Percentiles rank a stretch among this genome's conserved stretches.
Evolutionary conservation across 2,797 vertebrate species (phyloP).

Genomic region (Fundulus diaphanus): DNA sequence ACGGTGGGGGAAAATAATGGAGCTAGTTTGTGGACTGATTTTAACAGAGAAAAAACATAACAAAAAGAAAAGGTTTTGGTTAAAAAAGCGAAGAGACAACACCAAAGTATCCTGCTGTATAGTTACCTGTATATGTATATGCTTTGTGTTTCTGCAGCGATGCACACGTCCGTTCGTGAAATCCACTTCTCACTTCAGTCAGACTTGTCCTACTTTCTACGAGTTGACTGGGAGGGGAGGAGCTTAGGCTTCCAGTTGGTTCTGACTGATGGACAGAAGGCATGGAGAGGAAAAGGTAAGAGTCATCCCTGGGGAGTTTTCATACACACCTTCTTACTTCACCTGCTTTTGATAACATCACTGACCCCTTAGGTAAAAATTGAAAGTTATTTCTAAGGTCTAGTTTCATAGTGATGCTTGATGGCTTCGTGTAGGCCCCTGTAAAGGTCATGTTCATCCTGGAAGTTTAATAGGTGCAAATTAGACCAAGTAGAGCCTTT

Average conservation of each 20-base stretch:
- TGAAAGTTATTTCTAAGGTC: not conserved
- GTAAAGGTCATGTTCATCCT: not conserved
- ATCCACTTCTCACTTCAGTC: slow-evolving; percentile 82
- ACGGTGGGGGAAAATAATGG: too few relatives aligned
- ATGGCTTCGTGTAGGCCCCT: not conserved
- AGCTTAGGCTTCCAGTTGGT: slow-evolving; percentile 87
- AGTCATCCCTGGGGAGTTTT: not conserved
- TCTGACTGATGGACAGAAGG: slow-evolving; percentile 86
- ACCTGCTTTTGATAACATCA: not conserved
- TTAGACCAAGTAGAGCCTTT: not conserved
- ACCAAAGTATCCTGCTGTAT: not conserved
- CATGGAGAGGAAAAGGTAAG: slow-evolving; percentile 91
- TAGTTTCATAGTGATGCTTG: not conserved
- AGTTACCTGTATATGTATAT: not conserved
- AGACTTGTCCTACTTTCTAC: slow-evolving; percentile 84
- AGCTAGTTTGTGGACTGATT: too few relatives aligned
- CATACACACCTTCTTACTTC: not conserved
- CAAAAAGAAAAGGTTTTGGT: too few relatives aligned
- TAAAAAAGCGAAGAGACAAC: too few relatives aligned
- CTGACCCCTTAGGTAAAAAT: not conserved
- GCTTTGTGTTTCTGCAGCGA: slow-evolving; percentile 56
- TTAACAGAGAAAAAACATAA: too few relatives aligned
- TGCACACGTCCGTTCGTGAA: slow-evolving; percentile 84
- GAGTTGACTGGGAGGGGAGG: slow-evolving; percentile 82
- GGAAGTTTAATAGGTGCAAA: not conserved